Evolutionary conservation across 2,113 vertebrate species (phyloP).

Genomic region (Hypomesus transpacificus): DNA sequence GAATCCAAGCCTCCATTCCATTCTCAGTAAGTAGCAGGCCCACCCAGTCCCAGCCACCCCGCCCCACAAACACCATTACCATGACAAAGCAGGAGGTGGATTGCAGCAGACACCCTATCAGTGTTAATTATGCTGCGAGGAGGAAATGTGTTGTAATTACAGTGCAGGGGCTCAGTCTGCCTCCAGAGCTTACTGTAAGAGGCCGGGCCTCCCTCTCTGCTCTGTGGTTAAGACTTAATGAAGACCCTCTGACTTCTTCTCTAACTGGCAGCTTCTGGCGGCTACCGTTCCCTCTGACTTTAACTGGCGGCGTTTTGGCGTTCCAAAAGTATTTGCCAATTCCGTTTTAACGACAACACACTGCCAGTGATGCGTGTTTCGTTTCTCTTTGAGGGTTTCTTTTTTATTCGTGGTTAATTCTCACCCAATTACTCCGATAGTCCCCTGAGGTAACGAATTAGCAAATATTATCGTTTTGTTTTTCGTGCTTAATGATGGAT

Average conservation of each 20-base stretch:
- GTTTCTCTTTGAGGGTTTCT: conserved; percentile 5
- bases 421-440: conserved; percentile 6
- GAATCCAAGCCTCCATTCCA: not conserved
- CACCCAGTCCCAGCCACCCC: conserved; percentile 35
- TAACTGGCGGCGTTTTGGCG: not conserved
- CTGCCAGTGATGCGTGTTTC: not conserved
- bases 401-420: conserved; percentile 5
- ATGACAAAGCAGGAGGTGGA: conserved; percentile 52
- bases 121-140: conserved; percentile 59
- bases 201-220: conserved; percentile 23
- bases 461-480: conserved; percentile 14
- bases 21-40: conserved; percentile 11
- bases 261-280: conserved; percentile 34
- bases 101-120: conserved; percentile 52
- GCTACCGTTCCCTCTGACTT: conserved; percentile 45
- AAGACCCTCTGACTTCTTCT: conserved; percentile 49
- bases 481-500: not conserved
- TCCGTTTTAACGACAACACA: not conserved
- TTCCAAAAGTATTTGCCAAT: not conserved
- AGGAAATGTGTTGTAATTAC: conserved; percentile 62
- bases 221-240: conserved; percentile 56
- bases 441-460: conserved; percentile 10
- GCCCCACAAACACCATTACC: conserved; percentile 38
- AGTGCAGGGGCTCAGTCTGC: conserved; percentile 55
- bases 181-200: conserved; percentile 29